phyloP scores from a whole-genome alignment of 2,888 invertebrate species.

The Cepaea hortensis region DNA sequence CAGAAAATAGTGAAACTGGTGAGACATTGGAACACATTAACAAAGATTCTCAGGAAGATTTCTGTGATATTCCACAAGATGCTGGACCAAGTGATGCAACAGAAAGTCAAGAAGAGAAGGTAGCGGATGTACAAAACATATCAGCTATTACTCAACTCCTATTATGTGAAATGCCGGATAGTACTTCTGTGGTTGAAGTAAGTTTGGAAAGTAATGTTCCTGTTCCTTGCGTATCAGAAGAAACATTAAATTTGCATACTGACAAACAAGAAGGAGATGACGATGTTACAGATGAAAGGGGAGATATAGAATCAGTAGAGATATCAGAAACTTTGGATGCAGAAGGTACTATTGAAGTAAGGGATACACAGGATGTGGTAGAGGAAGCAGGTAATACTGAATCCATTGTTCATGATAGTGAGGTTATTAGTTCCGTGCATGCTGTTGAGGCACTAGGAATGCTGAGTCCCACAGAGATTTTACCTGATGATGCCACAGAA shows the following conservation, averaged over 20 bases:
- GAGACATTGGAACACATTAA: not conserved
- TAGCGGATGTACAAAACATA: not conserved
- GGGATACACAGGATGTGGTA: not conserved
- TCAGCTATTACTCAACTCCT: not conserved
- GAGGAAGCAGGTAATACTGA: not conserved
- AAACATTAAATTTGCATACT: not conserved
- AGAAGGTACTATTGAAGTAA: not conserved
- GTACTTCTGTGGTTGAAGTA: not conserved
- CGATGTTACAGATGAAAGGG: not conserved
- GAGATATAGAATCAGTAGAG: not conserved
- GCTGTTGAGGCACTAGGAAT: not conserved
- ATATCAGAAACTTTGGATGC: not conserved
- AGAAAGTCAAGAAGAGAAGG: not conserved
- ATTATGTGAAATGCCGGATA: not conserved
- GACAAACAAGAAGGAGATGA: not conserved
- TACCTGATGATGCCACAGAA: not conserved
- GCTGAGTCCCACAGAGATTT: not conserved
- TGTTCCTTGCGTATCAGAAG: not conserved
- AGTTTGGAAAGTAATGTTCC: too few relatives aligned
- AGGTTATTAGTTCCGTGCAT: not conserved
- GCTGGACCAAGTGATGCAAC: too few relatives aligned
- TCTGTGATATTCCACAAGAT: not conserved
- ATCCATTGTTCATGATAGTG: not conserved
- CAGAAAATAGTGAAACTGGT: not conserved
- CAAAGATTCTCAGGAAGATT: constrained; percentile 3